Base-by-base conservation (phyloP, 2,113 vertebrate genomes). In the Procavia capensis region DNA sequence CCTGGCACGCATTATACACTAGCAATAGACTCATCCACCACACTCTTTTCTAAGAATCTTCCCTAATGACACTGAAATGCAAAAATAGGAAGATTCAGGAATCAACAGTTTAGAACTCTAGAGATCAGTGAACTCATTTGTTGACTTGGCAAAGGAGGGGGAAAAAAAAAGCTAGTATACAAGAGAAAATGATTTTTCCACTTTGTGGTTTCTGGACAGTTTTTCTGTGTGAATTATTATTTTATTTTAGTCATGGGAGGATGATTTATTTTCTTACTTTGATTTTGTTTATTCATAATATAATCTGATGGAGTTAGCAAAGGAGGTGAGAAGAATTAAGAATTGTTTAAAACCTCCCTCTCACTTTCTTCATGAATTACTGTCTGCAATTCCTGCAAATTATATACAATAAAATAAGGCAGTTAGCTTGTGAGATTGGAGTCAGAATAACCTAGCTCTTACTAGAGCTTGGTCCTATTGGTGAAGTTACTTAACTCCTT, bases 111-210 rank as follows among this genome's bases (percentile, higher is more conserved):
- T 47, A 24, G 45, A 88, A 74, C 31, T 43, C 50, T 81, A 50
- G 74, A 74, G 81, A 54, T 94, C 94, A 96, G 72, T 61, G 79
- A 85, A 81, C 50, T 92, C 81, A n/a, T 90, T 93, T 95, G 75
- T 88, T 85, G 94, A 78, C 66, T 88, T 84, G 22, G 50, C 25
- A 83, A 88, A 85, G 59, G 9, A n/a, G n/a, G n/a, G n/a, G n/a
- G n/a, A 64, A 79, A 90, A 17, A 31, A 83, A 76, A 78, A 47
- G 57, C 91, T 95, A 79, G 50, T 39, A 13, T 39, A 64, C 74
- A 93, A 72, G 41, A 88, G 34, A 87, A 85, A 94, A 96, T 25
- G 9, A 25, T 57, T 75, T 88, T 83, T 70, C 83, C 57, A 88
- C 27, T 80, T 87, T 90, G 27, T 34, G 45, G 64, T 78, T 72